A percentile compares a stretch with the other conserved stretches of the same genome.
phyloP scores from a whole-genome alignment of 2,113 vertebrate genomes.

The Tupaia chinensis region DNA sequence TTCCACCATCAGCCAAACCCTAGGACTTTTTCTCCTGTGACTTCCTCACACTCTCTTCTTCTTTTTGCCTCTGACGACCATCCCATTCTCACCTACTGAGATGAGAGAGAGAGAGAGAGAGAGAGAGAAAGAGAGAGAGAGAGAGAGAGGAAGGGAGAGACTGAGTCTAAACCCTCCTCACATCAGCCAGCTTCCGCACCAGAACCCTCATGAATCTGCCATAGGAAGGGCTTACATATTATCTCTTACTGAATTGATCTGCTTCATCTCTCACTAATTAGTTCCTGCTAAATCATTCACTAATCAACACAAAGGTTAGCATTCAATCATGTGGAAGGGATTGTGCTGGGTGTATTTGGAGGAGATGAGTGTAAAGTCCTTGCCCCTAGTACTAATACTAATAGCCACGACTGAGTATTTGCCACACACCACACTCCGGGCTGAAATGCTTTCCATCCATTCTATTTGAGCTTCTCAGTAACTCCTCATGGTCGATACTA shows the following conservation, averaged over 20 bases:
- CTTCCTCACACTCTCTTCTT: background rate
- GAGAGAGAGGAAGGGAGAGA: background rate
- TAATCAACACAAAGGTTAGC: background rate
- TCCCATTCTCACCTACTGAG: fast-evolving
- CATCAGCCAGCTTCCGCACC: background rate
- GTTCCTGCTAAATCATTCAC: conserved; percentile 23
- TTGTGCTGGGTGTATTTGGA: background rate
- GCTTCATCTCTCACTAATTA: background rate
- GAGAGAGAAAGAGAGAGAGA: background rate
- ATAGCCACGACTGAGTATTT: background rate
- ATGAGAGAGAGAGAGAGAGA: background rate
- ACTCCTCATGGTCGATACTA: background rate
- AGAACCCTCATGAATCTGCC: background rate
- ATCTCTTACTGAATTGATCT: background rate
- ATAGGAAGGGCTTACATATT: background rate
- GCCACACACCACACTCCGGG: background rate
- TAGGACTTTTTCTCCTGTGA: background rate
- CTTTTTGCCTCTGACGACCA: background rate
- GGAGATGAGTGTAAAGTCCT: background rate
- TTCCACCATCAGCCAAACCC: background rate
- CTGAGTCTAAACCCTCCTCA: background rate
- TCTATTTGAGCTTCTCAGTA: background rate
- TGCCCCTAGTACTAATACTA: background rate
- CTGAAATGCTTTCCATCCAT: background rate
- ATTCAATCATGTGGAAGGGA: background rate